Conservation (phyloP, 2,113 vertebrate genomes). For the Heptranchias perlo region DNA sequence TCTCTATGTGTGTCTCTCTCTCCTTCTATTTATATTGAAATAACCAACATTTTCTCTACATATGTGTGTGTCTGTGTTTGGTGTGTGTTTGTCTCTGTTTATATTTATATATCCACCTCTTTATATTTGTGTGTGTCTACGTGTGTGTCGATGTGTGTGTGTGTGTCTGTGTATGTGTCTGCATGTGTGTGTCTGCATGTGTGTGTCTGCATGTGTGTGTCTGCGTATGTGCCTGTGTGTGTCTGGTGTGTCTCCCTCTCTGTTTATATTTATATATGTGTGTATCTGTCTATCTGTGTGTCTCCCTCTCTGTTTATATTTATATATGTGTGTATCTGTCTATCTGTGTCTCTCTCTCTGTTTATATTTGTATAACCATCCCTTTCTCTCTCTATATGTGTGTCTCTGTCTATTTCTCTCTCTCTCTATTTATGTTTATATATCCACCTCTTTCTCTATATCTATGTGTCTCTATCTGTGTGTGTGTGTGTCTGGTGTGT, state of each 20-base stretch:
- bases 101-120: too few species aligned
- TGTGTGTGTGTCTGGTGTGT: background rate
- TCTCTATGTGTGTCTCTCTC: too few species aligned
- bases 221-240: background rate
- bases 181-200: background rate
- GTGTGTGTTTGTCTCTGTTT: too few species aligned
- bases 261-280: constrained; percentile 43
- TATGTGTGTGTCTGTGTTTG: too few species aligned
- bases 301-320: constrained; percentile 35
- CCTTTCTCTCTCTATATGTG: background rate
- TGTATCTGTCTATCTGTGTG: constrained; percentile 41
- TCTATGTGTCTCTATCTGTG: background rate
- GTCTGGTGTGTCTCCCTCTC: constrained; percentile 17
- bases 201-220: background rate
- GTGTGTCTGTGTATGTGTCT: background rate
- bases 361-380: background rate
- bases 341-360: background rate
- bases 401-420: background rate
- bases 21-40: too few species aligned
- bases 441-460: background rate
- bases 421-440: background rate
- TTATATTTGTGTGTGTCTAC: too few species aligned
- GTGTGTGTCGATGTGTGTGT: too few species aligned
- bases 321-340: background rate
- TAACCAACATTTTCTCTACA: too few species aligned